A percentile compares a stretch with the other conserved stretches of the same genome.
These are phyloP conservation scores for Gymnarchus niloticus DNA, from an alignment of 2,113 vertebrate genomes.

Conservation along the genomic window DNA sequence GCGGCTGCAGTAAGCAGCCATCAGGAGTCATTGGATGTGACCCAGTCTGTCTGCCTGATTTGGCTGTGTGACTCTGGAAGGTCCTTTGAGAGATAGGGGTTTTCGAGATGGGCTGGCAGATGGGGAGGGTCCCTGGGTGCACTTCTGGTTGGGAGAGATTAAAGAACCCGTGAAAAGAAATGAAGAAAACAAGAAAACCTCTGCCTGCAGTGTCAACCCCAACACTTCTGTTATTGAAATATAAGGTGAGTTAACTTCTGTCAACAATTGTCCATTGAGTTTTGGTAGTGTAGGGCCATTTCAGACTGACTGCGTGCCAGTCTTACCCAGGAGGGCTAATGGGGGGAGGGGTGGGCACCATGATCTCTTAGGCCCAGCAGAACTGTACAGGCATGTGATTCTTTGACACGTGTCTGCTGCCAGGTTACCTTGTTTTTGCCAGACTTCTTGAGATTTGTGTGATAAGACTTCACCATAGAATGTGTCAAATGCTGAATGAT, in stretches of 20 bases:
- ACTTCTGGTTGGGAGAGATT: not conserved
- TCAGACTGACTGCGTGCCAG: not conserved
- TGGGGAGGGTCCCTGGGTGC: slow-evolving; percentile 10
- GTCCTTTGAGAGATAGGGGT: not conserved
- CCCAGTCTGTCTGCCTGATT: too few relatives aligned
- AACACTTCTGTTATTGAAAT: not conserved
- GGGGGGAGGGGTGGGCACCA: not conserved
- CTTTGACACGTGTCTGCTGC: not conserved
- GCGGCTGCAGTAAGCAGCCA: not conserved
- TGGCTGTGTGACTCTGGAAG: not conserved
- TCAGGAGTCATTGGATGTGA: not conserved
- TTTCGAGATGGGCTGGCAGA: not conserved
- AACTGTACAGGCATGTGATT: not conserved
- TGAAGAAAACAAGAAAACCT: not conserved
- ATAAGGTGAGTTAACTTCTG: not conserved
- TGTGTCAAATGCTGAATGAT: not conserved
- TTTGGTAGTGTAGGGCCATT: not conserved
- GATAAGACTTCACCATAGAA: not conserved
- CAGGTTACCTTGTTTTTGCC: not conserved
- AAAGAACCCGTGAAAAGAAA: slow-evolving; percentile 16
- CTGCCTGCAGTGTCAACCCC: not conserved
- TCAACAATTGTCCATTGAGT: not conserved
- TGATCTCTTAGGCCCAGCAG: not conserved
- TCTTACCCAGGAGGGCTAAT: not conserved
- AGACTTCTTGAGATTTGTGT: not conserved